Evolutionary conservation across 2,888 invertebrate species (phyloP).

Genomic region (Amphipoea lucens): DNA sequence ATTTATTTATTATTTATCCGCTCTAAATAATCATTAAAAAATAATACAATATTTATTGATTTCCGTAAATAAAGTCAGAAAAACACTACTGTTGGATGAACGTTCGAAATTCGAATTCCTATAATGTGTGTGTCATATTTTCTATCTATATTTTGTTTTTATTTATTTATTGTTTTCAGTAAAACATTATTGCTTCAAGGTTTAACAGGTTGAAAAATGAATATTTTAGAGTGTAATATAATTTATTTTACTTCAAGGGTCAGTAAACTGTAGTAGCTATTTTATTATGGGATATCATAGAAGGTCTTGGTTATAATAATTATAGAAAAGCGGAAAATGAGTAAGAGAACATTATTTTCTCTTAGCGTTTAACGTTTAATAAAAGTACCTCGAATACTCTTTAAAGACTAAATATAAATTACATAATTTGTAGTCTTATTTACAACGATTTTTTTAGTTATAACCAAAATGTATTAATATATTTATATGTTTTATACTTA

Average conservation of each 20-base stretch:
- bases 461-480: constrained; percentile 56
- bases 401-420: constrained; percentile 17
- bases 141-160: constrained; percentile 42
- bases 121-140: constrained; percentile 72
- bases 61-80: constrained; percentile 37
- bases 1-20: constrained; percentile 34
- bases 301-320: constrained; percentile 44
- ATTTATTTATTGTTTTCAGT: constrained; percentile 43
- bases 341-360: constrained; percentile 61
- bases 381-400: constrained; percentile 82
- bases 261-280: constrained; percentile 39
- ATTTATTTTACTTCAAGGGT: constrained; percentile 34
- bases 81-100: constrained; percentile 31
- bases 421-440: constrained; percentile 37
- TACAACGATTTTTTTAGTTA: constrained; percentile 29
- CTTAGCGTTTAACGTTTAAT: constrained; percentile 67
- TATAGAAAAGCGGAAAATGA: constrained; percentile 61
- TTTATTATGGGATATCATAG: constrained; percentile 19
- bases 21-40: constrained; percentile 21
- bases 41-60: constrained; percentile 22
- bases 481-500: constrained; percentile 68
- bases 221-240: constrained; percentile 30
- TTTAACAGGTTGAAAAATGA: constrained; percentile 7
- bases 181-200: constrained; percentile 20
- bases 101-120: constrained; percentile 46